Evolutionary conservation across 1,140 invertebrate genomes (phyloP), one percentile per base, ranked within the genome.

Genomic region (Microplitis demolitor): DNA sequence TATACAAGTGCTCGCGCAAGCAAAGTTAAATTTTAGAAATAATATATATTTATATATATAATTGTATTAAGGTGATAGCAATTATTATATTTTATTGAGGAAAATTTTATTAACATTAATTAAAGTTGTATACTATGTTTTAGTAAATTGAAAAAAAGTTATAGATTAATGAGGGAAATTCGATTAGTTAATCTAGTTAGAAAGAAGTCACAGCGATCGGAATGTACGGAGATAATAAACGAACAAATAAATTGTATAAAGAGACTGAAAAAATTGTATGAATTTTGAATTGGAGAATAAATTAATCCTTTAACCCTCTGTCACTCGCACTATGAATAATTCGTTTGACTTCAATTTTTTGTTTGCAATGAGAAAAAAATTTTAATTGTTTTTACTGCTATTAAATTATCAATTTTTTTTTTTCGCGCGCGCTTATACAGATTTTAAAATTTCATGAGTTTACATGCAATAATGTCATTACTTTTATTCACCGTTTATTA

Each of bases 1-100:
- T 71, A 33, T 58, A 71, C 63, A 64, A 39, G 61, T 63, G 70
- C 51, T 64, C 62, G 51, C 53, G 51, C 69, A 63, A 58, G 31
- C 69, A 71, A 71, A 39, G 16, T 33, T 16, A 63, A 62, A 56
- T 56, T 35, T 4, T 35, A 58, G 60, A 60, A 31, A 14, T 39
- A 35, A 39, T 16, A 14, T 69, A 69, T 11, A 60, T 13, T 24
- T 60, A 69, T 37, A 58, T 0, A 6, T 69, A 69, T 39, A 39
- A 45, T 45, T 45, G 11, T 45, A 45, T 45, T 11, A 37, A 69
- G 2, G 4, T 69, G 6, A 50, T 50, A 50, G 45, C n/a, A 54
- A n/a, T 54, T 54, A 54, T 11, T 4, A 14, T 54, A 54, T 4
- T 54, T 54, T 4, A 54, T 54, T n/a, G 9, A 54, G 9, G 8